Base-by-base conservation (phyloP, 2,888 invertebrate species). In the Oithona nana region DNA sequence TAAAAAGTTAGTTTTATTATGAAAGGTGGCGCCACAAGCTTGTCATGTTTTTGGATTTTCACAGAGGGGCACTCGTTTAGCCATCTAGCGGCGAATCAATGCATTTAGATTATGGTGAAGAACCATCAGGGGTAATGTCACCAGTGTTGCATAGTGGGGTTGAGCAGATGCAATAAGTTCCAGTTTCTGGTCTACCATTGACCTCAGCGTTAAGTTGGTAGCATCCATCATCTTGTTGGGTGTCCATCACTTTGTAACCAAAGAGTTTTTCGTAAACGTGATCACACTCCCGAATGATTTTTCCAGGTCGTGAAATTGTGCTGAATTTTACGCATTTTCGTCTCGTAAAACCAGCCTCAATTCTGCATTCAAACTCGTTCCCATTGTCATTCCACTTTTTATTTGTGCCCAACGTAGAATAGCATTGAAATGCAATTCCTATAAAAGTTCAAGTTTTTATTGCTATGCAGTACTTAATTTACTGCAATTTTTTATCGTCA, bases 191-290 rank as follows among this genome's bases (percentile, higher is more conserved):
- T 11, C 39, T 6, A 11, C 39, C 39, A 39, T 39, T 39, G 39
- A 39, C 39, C 39, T 39, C 39, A 39, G 39, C 39, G 16, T 39
- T 16, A 16, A 39, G 39, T 16, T 39, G 8, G 16, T 39, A 39
- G 39, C 39, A 39, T 11, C 39, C 39, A 39, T 39, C 39, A 16
- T 6, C 8, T 16, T 39, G 6, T 39, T 39, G 6, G 8, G 39
- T 39, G 8, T 39, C 39, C 39, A 39, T 39, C 8, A 39, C 39
- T 20, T 54, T 16, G 24, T 54, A 54, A 2, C 54, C 26, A 22
- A 54, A 54, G 2, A 54, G 54, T 26, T 54, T 20, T 26, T 54
- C 54, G 11, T 54, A 54, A 2, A 54, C 54, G 54, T 54, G 54
- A 11, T 54, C 54, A 26, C 54, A 54, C 13, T 54, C 54, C 24